Evolutionary conservation across 1,140 invertebrate genomes (phyloP).

Genomic region (Oncopeltus fasciatus): DNA sequence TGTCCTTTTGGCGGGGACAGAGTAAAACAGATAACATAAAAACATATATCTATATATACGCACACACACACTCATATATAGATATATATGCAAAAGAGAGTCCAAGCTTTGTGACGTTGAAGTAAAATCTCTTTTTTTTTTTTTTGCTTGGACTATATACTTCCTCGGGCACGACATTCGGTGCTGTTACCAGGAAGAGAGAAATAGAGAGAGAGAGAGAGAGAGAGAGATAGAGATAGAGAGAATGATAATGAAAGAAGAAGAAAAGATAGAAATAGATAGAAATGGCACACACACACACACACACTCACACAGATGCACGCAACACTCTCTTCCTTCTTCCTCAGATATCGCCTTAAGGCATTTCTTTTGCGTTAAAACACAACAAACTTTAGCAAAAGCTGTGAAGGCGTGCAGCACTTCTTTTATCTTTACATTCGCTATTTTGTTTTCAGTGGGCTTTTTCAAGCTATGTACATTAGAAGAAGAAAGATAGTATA

Average conservation of each 20-base stretch:
- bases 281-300: neutral
- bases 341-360: slow-evolving; percentile 2
- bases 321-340: slow-evolving; percentile 2
- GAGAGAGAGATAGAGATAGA: slow-evolving; percentile 42
- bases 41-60: no score
- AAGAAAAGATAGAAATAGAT: neutral
- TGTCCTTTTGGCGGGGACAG: slow-evolving; percentile 2
- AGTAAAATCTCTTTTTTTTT: no score
- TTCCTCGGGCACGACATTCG: slow-evolving; percentile 39
- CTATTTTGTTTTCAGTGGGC: neutral
- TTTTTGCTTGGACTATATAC: slow-evolving; percentile 22
- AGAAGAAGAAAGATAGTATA: slow-evolving; percentile 12
- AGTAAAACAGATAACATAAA: neutral
- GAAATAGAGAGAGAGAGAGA: slow-evolving; percentile 49
- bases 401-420: slow-evolving; percentile 3
- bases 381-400: neutral
- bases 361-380: neutral
- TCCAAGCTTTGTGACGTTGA: neutral
- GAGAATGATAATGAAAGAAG: neutral
- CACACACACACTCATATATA: no score
- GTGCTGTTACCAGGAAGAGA: slow-evolving; percentile 60
- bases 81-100: neutral
- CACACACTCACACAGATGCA: neutral
- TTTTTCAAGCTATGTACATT: slow-evolving; percentile 5
- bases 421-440: neutral